A percentile compares a stretch with the other conserved stretches of the same genome.
phyloP scores from a whole-genome alignment of 1,140 invertebrate genomes.

The Neocloeon triangulifer region DNA sequence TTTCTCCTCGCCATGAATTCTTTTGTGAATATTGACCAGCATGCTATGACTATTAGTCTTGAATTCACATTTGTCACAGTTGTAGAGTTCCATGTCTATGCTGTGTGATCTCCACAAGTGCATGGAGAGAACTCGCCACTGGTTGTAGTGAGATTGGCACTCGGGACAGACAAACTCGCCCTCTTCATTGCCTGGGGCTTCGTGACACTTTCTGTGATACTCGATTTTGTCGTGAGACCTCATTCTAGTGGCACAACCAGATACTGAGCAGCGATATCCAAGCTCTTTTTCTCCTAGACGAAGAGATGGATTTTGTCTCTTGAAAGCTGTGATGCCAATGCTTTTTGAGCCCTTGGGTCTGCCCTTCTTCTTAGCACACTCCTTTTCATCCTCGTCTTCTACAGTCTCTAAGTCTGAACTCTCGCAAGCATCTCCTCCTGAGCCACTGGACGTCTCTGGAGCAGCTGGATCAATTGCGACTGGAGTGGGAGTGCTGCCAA shows the following conservation, averaged over 20 bases:
- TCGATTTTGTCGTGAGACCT: constrained; percentile 20
- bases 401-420: constrained; percentile 1
- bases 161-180: constrained; percentile 34
- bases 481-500: background rate
- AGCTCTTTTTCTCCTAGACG: constrained; percentile 8
- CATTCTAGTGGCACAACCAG: constrained; percentile 20
- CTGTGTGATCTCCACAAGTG: constrained; percentile 54
- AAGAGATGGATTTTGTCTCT: constrained; percentile 8
- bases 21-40: constrained; percentile 38
- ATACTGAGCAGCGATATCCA: constrained; percentile 12
- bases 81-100: constrained; percentile 51
- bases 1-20: constrained; percentile 37
- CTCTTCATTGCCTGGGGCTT: constrained; percentile 10
- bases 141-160: constrained; percentile 25
- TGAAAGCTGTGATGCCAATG: constrained; percentile 7
- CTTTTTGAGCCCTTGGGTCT: constrained; percentile 8
- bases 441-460: background rate
- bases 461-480: background rate
- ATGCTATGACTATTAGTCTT: constrained; percentile 36
- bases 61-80: constrained; percentile 36
- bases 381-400: constrained; percentile 5
- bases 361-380: constrained; percentile 6
- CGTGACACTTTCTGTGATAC: constrained; percentile 16
- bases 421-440: background rate
- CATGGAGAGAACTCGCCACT: constrained; percentile 36